Base-by-base conservation (phyloP, 2,888 invertebrate genomes). In the Drosophila acutilabella region DNA sequence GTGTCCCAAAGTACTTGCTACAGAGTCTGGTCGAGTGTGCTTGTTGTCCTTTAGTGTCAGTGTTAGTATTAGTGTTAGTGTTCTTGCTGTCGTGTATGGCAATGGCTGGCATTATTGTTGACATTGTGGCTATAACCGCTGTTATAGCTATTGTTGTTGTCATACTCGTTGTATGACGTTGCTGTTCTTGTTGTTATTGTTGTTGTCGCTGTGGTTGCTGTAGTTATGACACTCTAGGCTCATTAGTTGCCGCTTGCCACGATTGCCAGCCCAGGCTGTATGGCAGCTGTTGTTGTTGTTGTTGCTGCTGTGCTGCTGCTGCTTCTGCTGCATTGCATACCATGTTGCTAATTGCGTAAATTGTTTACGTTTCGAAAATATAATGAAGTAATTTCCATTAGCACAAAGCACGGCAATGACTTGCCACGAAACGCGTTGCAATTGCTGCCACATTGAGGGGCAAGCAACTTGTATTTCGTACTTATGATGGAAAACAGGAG, bases 371-470 rank as follows among this genome's bases (percentile, higher is more conserved):
- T 88, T 78, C 68, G 81, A 73, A 88, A 85, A 88, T 78, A 84
- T 85, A 85, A 85, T 81, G 88, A 85, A 88, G 81, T 85, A 84
- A 75, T 88, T 84, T 86, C 71, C 85, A 88, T 88, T 88, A 88
- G 71, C 75, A 77, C 75, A 86, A 83, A 80, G 71, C 78, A 76
- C 53, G 66, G 59, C 87, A 74, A 81, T 78, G 79, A 76, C 74
- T 81, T 87, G 85, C 74, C 74, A 67, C 59, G 64, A 58, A 79
- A 73, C 57, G 64, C 61, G 61, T 48, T 41, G 38, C 58, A 60
- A 60, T 42, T 60, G 64, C 64, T 40, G 64, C 59, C 36, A 38
- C 56, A 45, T 36, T 33, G 20, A 40, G 33, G 8, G 14, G 16
- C 11, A 16, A 23, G 36, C 20, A 45, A 4, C 36, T 14, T 20